Evolutionary conservation across 2,888 invertebrate species (phyloP).

Genomic region (Hybos culiciformis): DNA sequence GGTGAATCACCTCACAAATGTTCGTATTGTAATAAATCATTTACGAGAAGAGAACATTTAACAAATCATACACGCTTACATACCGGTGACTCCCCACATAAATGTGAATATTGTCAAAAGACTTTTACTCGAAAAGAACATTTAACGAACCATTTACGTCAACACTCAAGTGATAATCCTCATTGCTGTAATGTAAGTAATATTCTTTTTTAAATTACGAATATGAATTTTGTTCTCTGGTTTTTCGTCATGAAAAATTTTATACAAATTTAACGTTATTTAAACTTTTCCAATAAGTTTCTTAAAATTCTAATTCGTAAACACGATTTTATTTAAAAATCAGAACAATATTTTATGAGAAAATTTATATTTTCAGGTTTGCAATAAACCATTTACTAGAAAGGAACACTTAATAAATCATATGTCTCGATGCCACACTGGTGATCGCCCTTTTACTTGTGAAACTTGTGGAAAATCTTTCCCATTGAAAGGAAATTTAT

Average conservation of each 20-base stretch:
- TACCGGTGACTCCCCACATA: conserved; percentile 71
- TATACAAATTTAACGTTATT: no score
- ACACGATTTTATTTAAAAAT: no score
- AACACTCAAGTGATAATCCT: conserved; percentile 78
- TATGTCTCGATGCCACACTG: conserved; percentile 53
- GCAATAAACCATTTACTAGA: conserved; percentile 71
- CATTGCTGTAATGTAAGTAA: conserved; percentile 72
- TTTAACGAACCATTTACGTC: conserved; percentile 71
- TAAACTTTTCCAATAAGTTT: no score
- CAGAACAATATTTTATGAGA: no score
- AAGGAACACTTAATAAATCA: conserved; percentile 80
- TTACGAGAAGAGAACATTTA: conserved; percentile 74
- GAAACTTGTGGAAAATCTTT: conserved; percentile 78
- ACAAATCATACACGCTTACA: conserved; percentile 74
- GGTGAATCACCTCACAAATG: conserved; percentile 57
- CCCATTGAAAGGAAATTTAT: conserved; percentile 67
- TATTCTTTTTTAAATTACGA: no score
- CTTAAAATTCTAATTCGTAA: no score
- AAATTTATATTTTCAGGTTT: no score
- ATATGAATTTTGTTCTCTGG: no score
- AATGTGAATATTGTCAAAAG: conserved; percentile 73
- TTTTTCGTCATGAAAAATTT: no score
- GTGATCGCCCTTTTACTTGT: conserved; percentile 71
- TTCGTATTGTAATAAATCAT: conserved; percentile 39
- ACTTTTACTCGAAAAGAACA: conserved; percentile 77